Base-by-base conservation (phyloP, 2,888 invertebrate genomes). In the Leptogaster cylindrica region DNA sequence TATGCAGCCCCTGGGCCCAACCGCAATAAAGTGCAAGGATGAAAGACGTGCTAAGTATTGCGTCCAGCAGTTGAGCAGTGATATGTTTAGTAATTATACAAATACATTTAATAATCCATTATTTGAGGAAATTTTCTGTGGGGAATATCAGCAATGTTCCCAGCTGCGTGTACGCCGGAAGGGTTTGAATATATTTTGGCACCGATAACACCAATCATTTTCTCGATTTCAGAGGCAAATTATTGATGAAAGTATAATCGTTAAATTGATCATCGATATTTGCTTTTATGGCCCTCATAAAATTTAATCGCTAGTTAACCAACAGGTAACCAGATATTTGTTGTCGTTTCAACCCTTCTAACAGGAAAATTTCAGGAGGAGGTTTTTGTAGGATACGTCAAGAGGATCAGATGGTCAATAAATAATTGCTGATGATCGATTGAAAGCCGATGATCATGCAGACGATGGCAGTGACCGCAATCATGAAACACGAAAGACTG, bases 211-310 rank as follows among this genome's bases (percentile, higher is more conserved):
- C 31, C 31, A 8, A 31, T 31, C 10, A 6, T 31, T 31, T 10
- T 31, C 10, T 14, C 12, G 36, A 36, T n/a, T 12, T 36, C 31
- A n/a, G 4, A 14, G 52, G 18, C 33, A 52, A 31, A 48, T 23
- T 20, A 23, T 20, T 8, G 12, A 14, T 20, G 2, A 33, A 52
- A 52, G 31, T 33, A 52, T 52, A 33, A 52, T 52, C 52, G 31
- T 52, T 52, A 66, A 66, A 51, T 48, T 66, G 31, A 52, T 50
- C 64, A 58, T 66, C 36, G 66, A 55, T 61, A 68, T 68, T 68
- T 58, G 61, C 51, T 65, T 61, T 66, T 68, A 66, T 36, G 61
- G 31, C 18, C 4, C 18, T 44, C 44, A 51, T 68, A 68, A 68
- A 68, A 68, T 20, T 65, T 68, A 68, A 68, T 68, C 58, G 68